Conservation (phyloP, 1,140 invertebrate genomes). For the Copidosoma floridanum region DNA sequence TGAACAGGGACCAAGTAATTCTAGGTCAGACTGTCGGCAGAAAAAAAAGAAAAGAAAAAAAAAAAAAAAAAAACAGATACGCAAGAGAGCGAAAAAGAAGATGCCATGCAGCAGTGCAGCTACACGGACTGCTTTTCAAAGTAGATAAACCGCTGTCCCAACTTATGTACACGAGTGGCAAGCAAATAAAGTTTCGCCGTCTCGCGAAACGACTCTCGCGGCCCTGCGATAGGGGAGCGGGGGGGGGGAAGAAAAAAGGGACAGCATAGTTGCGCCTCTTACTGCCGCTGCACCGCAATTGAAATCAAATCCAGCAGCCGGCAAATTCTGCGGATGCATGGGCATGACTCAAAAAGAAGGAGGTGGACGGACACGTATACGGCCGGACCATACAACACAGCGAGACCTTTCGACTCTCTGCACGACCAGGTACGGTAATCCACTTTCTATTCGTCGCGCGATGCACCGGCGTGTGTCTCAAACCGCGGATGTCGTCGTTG, state of each 20-base stretch:
- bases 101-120: slow-evolving; percentile 5
- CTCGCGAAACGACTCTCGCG: too few species aligned
- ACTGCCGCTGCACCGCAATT: slow-evolving; percentile 2
- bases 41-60: slow-evolving; percentile 9
- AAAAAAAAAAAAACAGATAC: background rate
- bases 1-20: too few species aligned
- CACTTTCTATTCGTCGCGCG: slow-evolving; percentile 6
- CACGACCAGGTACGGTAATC: slow-evolving; percentile 6
- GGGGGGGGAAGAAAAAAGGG: slow-evolving; percentile 5
- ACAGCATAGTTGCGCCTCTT: too few species aligned
- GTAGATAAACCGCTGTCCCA: slow-evolving; percentile 6
- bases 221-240: too few species aligned
- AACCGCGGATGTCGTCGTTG: background rate
- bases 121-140: slow-evolving; percentile 25
- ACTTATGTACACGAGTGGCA: background rate
- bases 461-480: background rate
- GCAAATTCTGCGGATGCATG: too few species aligned
- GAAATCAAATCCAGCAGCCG: slow-evolving; percentile 1
- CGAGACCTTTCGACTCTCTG: too few species aligned
- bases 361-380: too few species aligned
- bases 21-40: slow-evolving; percentile 28
- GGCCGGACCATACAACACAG: too few species aligned
- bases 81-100: slow-evolving; percentile 9
- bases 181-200: slow-evolving; percentile 27
- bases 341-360: too few species aligned